phyloP scores from a whole-genome alignment of 2,888 invertebrate genomes.

The Kryphioiulus occultus region DNA sequence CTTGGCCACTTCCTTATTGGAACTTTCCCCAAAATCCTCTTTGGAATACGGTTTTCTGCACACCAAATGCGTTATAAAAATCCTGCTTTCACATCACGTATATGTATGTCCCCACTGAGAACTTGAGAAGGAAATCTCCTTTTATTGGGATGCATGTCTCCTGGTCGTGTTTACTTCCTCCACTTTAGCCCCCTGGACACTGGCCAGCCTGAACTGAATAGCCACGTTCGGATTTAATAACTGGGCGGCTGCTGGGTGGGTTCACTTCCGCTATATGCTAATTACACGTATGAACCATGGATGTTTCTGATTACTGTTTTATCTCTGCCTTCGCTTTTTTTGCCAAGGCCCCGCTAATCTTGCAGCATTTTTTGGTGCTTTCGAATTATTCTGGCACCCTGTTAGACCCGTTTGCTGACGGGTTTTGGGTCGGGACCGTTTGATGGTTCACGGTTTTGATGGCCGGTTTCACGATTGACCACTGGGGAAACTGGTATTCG shows the following conservation, averaged over 20 bases:
- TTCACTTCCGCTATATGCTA: conserved; percentile 32
- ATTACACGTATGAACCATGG: neutral
- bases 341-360: neutral
- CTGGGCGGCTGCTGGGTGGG: neutral
- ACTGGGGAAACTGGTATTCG: neutral
- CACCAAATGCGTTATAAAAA: neutral
- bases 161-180: neutral
- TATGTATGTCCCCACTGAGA: neutral
- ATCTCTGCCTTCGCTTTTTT: neutral
- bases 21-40: neutral
- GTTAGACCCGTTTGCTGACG: neutral
- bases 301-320: neutral
- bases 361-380: neutral
- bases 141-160: neutral
- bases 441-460: neutral
- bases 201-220: conserved; percentile 5
- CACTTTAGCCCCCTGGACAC: neutral
- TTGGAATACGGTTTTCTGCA: neutral
- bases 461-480: neutral
- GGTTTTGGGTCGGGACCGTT: neutral
- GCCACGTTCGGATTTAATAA: neutral
- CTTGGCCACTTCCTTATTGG: neutral
- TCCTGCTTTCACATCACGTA: neutral
- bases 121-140: neutral
- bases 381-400: neutral